Evolutionary conservation across 2,888 invertebrate genomes (phyloP), one percentile per base, ranked within the genome.

Genomic region (Miltochrista miniata): DNA sequence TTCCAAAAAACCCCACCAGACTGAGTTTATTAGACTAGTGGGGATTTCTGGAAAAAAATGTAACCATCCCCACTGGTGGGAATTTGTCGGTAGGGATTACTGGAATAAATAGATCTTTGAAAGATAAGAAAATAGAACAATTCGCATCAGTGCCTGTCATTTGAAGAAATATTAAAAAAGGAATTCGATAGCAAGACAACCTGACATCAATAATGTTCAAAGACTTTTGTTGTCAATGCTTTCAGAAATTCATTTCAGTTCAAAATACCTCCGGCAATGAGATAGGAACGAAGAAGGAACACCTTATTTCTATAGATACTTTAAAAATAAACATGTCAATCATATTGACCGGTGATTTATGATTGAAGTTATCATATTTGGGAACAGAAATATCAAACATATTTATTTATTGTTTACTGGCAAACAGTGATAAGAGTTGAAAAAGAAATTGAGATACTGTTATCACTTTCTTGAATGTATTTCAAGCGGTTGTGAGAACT

Each of bases 301-400:
- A n/a, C n/a, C n/a, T n/a, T 24, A 24, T 5, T 2, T 61, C 69
- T 57, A 72, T 68, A 67, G 58, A 65, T 72, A 64, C 13, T 58
- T 59, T 55, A 53, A 57, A 62, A 59, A 40, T 71, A 69, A 74
- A 59, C 41, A 52, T 68, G 61, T 53, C 53, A 50, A 41, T 41
- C 47, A 44, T 40, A 29, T 40, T 48, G 24, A 47, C 34, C 48
- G 46, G 49, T 37, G 29, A 37, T 42, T 51, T 10, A 12, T 43
- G 40, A 41, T 51, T 45, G 43, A 42, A 38, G 45, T 52, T 62
- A 67, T 66, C 62, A 51, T 54, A 30, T 54, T 60, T 54, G 45
- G 15, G 13, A 38, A 37, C 48, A 56, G 42, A 49, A 37, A 39
- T 37, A 38, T 24, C 7, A 24, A 24, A 2, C 18, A 24, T 29